Conservation (phyloP, 2,888 invertebrate species). For the Helleia helle region DNA sequence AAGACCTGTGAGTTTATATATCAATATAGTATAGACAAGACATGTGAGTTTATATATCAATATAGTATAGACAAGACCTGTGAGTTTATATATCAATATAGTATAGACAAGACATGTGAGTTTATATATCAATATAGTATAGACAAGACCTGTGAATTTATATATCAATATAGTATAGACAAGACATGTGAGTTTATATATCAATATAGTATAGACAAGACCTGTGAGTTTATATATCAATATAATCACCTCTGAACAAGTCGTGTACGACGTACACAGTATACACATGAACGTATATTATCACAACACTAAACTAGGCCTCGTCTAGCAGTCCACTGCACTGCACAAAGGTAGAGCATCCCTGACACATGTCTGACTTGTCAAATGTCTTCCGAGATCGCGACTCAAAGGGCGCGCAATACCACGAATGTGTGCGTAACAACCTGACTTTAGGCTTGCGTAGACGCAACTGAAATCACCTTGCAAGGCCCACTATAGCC, state of each 20-base stretch:
- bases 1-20: too few relatives aligned
- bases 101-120: too few relatives aligned
- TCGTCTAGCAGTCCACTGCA: constrained; percentile 12
- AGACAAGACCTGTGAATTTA: too few relatives aligned
- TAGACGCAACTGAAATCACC: constrained; percentile 72
- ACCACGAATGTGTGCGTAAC: constrained; percentile 51
- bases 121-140: too few relatives aligned
- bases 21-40: too few relatives aligned
- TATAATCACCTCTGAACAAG: constrained; percentile 10
- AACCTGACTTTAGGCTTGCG: constrained; percentile 66
- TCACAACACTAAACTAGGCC: constrained; percentile 9
- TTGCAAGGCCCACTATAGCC: constrained; percentile 69
- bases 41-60: too few relatives aligned
- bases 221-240: not conserved
- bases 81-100: too few relatives aligned
- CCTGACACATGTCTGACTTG: constrained; percentile 1
- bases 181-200: too few relatives aligned
- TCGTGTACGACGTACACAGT: constrained; percentile 7
- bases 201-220: too few relatives aligned
- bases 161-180: too few relatives aligned
- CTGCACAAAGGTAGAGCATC: constrained; percentile 7
- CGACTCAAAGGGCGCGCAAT: constrained; percentile 32
- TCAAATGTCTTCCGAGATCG: constrained; percentile 37
- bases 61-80: too few relatives aligned
- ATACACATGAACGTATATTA: constrained; percentile 3